These are phyloP conservation scores for Caenorhabditis wallacei DNA, from an alignment of 2,888 invertebrate genomes.

Conservation along the genomic window DNA sequence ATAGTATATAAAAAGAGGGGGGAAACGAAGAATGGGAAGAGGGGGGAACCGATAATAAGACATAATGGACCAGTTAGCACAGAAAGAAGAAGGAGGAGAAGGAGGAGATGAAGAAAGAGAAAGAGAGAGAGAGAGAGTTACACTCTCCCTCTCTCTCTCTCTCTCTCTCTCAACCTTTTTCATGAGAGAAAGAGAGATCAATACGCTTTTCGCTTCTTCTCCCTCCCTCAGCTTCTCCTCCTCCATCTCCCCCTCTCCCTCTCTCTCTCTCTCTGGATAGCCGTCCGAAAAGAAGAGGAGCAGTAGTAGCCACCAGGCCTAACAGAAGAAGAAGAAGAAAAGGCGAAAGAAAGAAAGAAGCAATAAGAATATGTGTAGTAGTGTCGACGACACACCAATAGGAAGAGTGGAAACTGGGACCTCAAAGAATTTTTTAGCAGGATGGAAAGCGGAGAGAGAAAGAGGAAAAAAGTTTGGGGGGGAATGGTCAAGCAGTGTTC, in stretches of 20 bases:
- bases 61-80: slow-evolving; percentile 41
- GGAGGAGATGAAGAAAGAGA: slow-evolving; percentile 13
- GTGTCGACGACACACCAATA: not conserved
- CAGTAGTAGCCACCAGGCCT: not conserved
- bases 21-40: not conserved
- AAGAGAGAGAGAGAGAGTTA: slow-evolving; percentile 14
- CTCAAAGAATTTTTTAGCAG: slow-evolving; percentile 6
- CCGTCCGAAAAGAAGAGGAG: not conserved
- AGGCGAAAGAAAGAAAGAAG: too few relatives aligned
- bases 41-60: slow-evolving; percentile 15
- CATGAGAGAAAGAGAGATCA: slow-evolving; percentile 17
- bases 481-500: too few relatives aligned
- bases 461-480: too few relatives aligned
- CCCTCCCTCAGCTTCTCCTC: not conserved
- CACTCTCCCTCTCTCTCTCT: slow-evolving; percentile 13
- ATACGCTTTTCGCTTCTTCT: slow-evolving; percentile 23
- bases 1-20: not conserved
- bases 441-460: not conserved
- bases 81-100: slow-evolving; percentile 5
- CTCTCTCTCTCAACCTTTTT: slow-evolving; percentile 25
- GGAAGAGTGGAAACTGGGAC: not conserved
- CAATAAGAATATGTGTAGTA: slow-evolving; percentile 4
- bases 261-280: not conserved
- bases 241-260: slow-evolving; percentile 3
- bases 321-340: not conserved